Evolutionary conservation across 1,140 invertebrate genomes (phyloP).

Genomic region (Aleiodes sp.): DNA sequence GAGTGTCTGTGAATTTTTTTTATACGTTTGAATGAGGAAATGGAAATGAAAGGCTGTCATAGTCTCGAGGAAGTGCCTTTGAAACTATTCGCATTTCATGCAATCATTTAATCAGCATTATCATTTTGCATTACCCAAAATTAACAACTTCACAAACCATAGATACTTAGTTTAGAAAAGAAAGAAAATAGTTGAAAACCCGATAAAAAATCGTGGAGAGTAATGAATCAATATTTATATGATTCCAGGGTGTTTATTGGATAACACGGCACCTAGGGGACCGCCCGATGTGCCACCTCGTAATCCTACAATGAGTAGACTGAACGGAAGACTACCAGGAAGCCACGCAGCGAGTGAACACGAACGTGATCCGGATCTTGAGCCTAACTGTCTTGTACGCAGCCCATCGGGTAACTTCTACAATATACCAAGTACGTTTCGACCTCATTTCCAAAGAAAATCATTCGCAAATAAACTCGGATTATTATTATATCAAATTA

Average conservation of each 20-base stretch:
- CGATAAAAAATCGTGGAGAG: background rate
- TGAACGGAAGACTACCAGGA: slow-evolving; percentile 83
- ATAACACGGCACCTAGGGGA: slow-evolving; percentile 77
- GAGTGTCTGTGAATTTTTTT: too few relatives aligned
- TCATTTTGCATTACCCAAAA: too few relatives aligned
- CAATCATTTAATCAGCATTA: too few relatives aligned
- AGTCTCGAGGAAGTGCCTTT: too few relatives aligned
- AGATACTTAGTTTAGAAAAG: background rate
- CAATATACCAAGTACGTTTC: slow-evolving; percentile 78
- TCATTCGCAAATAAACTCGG: background rate
- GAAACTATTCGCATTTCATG: too few relatives aligned
- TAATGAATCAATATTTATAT: slow-evolving; percentile 35
- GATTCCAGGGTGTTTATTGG: slow-evolving; percentile 83
- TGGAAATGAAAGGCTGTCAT: too few relatives aligned
- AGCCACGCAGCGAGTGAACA: slow-evolving; percentile 70
- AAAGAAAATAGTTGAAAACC: background rate
- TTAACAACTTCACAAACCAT: too few relatives aligned
- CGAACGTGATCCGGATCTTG: slow-evolving; percentile 83
- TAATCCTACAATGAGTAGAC: slow-evolving; percentile 87
- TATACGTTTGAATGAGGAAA: too few relatives aligned
- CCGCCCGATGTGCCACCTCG: slow-evolving; percentile 89
- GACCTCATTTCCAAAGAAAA: background rate
- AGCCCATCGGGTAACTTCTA: slow-evolving; percentile 92
- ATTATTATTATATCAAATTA: too few relatives aligned
- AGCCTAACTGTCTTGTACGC: slow-evolving; percentile 89